phyloP scores from a whole-genome alignment of 1,140 invertebrate genomes.

The Acromyrmex charruanus region DNA sequence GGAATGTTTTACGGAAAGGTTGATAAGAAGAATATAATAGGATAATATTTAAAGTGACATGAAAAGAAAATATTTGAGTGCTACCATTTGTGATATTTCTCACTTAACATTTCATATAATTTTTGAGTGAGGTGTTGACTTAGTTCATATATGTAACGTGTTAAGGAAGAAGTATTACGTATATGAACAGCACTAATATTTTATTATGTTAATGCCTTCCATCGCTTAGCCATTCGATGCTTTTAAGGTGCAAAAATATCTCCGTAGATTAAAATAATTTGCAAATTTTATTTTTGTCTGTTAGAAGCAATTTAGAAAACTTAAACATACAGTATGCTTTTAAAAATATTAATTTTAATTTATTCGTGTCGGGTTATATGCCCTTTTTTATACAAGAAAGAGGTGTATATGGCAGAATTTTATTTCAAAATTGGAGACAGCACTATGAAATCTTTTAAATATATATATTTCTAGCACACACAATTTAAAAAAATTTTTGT shows the following conservation, averaged over 20 bases:
- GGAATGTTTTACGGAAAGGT: background rate
- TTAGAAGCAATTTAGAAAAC: background rate
- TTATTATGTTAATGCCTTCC: background rate
- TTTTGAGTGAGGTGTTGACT: conserved; percentile 34
- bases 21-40: background rate
- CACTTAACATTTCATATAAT: conserved; percentile 5
- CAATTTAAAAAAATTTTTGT: background rate
- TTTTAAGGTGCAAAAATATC: conserved; percentile 8
- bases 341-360: conserved; percentile 6
- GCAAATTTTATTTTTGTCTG: background rate
- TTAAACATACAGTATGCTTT: background rate
- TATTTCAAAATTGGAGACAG: background rate
- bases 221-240: conserved; percentile 7
- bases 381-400: background rate
- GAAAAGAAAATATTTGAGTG: background rate
- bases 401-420: background rate
- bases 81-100: conserved; percentile 17
- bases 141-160: background rate
- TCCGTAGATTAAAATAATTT: background rate
- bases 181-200: conserved; percentile 8
- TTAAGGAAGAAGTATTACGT: background rate
- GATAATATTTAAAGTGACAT: background rate
- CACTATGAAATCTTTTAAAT: background rate
- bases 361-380: background rate
- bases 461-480: background rate